A percentile compares a stretch with the other conserved stretches of the same genome.
Conservation (phyloP, 2,888 invertebrate species). For the Drosophila picticornis region DNA sequence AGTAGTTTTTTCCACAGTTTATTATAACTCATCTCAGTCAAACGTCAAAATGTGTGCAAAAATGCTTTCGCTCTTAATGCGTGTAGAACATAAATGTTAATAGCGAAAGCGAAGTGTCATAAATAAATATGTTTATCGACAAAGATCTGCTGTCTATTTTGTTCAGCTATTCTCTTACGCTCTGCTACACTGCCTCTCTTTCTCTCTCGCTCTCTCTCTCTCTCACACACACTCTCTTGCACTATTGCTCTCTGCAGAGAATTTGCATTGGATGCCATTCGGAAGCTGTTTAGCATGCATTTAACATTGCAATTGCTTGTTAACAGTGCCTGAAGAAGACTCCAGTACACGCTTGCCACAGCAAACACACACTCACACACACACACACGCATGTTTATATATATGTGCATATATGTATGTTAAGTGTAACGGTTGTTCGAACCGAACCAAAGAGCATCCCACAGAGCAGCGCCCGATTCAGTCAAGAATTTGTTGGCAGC, state of each 20-base stretch:
- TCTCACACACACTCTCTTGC: not conserved
- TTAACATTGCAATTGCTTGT: slow-evolving; percentile 21
- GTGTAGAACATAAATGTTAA: slow-evolving; percentile 58
- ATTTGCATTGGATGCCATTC: slow-evolving; percentile 7
- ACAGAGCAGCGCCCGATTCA: slow-evolving; percentile 65
- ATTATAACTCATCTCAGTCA: not conserved
- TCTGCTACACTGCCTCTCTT: not conserved
- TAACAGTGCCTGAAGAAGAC: slow-evolving; percentile 28
- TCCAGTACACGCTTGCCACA: slow-evolving; percentile 21
- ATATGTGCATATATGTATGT: slow-evolving; percentile 15
- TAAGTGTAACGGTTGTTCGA: slow-evolving; percentile 42
- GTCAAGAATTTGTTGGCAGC: slow-evolving; percentile 66
- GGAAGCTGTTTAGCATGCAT: slow-evolving; percentile 19
- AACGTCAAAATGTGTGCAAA: slow-evolving; percentile 27
- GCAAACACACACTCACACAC: slow-evolving; percentile 13
- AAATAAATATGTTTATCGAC: slow-evolving; percentile 48
- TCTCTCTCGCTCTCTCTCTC: not conserved
- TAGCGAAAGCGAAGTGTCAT: slow-evolving; percentile 37
- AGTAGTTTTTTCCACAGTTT: not conserved
- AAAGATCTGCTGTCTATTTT: slow-evolving; percentile 21
- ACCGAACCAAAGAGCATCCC: slow-evolving; percentile 75
- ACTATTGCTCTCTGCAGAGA: slow-evolving; percentile 9
- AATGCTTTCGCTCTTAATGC: slow-evolving; percentile 27
- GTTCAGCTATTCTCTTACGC: not conserved
- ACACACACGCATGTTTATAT: slow-evolving; percentile 7